These are phyloP conservation scores for Sebastiscus tertius DNA, from an alignment of 2,797 vertebrate species.

Conservation along the genomic window DNA sequence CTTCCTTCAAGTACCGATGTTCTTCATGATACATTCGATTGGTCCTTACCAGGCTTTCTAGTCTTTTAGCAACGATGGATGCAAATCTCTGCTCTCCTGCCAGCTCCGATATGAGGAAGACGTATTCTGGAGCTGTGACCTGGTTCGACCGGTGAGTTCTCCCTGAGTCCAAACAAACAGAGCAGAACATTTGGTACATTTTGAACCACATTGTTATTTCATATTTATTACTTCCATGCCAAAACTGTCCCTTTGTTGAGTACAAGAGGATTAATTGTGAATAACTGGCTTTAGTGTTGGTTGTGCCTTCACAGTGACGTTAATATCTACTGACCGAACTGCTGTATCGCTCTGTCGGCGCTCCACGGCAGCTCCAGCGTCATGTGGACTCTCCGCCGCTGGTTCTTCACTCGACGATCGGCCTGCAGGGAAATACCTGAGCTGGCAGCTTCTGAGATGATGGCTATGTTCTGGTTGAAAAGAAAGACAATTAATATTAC, in stretches of 20 bases:
- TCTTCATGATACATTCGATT: neutral
- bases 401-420: constrained; percentile 95
- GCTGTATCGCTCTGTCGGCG: constrained; percentile 96
- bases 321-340: constrained; percentile 87
- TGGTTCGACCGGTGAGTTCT: constrained; percentile 98
- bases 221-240: neutral
- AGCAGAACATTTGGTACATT: neutral
- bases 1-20: neutral
- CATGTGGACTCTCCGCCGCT: constrained; percentile 96
- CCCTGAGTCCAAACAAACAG: constrained; percentile 76
- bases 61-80: constrained; percentile 97
- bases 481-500: neutral
- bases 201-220: too few relatives aligned
- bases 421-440: constrained; percentile 98
- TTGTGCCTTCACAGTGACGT: neutral
- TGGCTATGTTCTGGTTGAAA: constrained; percentile 91
- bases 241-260: neutral
- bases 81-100: constrained; percentile 99
- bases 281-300: neutral
- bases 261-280: neutral
- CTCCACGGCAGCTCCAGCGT: constrained; percentile 98
- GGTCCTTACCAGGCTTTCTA: constrained; percentile 93
- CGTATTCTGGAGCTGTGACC: constrained; percentile 97
- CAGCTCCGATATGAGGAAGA: constrained; percentile 97
- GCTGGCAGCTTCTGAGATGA: constrained; percentile 98